Evolutionary conservation across 2,888 invertebrate genomes (phyloP).

Genomic region (Eupithecia exiguata): DNA sequence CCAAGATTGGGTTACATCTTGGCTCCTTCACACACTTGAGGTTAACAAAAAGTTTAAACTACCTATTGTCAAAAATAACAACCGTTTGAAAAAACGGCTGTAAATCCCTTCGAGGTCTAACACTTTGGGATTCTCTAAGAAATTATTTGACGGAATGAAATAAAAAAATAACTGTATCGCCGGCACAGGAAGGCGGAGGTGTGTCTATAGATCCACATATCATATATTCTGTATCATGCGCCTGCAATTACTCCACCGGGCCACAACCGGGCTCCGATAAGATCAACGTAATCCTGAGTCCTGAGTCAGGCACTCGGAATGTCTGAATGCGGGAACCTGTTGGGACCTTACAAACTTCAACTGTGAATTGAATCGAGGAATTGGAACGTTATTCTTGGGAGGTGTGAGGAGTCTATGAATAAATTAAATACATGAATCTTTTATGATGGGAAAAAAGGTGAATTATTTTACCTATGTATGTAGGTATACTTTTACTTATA

Average conservation of each 20-base stretch:
- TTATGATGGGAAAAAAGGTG: neutral
- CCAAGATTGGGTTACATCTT: too few species aligned
- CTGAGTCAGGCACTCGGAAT: conserved; percentile 43
- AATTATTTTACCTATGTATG: neutral
- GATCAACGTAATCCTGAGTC: conserved; percentile 63
- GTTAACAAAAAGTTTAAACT: too few species aligned
- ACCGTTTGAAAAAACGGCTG: too few species aligned
- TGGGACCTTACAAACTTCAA: conserved; percentile 21
- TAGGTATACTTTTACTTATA: too few species aligned
- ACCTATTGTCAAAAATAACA: too few species aligned
- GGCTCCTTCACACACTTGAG: too few species aligned
- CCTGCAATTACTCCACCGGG: conserved; percentile 63
- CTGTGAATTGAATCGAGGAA: conserved; percentile 24
- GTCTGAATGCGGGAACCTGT: conserved; percentile 32
- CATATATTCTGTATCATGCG: conserved; percentile 50
- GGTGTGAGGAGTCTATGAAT: conserved; percentile 6
- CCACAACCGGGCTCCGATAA: conserved; percentile 60
- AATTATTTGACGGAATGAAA: neutral
- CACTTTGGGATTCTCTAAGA: neutral
- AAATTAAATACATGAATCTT: neutral
- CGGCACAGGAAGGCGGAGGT: neutral
- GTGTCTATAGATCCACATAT: conserved; percentile 16
- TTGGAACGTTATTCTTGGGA: conserved; percentile 6
- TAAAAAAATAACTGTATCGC: neutral
- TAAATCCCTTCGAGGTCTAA: neutral